These are phyloP conservation scores for Siniperca chuatsi DNA, from an alignment of 2,113 vertebrate species.

Conservation along the genomic window DNA sequence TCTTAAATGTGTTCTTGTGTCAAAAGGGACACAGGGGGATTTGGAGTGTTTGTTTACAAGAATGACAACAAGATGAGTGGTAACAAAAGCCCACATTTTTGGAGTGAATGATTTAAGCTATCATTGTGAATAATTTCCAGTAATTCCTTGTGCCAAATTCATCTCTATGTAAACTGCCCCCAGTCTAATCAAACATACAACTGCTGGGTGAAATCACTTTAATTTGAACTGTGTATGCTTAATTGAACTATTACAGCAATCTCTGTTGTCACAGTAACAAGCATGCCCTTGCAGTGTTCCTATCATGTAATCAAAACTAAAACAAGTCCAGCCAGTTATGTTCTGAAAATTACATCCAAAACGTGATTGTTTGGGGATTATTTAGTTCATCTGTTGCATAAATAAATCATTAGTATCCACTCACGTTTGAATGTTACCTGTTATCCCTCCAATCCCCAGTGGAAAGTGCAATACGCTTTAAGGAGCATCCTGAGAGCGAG, in stretches of 20 bases:
- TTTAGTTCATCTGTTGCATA: not conserved
- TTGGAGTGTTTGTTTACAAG: conserved; percentile 23
- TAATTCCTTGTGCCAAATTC: not conserved
- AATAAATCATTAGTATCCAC: conserved; percentile 14
- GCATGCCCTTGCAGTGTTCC: conserved; percentile 16
- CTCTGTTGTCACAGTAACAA: conserved; percentile 49
- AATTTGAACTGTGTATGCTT: conserved; percentile 37
- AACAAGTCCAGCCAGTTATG: not conserved
- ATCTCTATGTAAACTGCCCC: conserved; percentile 15
- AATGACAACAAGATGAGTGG: conserved; percentile 6
- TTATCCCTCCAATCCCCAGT: not conserved
- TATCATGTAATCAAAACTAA: conserved; percentile 27
- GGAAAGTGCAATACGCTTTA: conserved; percentile 2
- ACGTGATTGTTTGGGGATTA: not conserved
- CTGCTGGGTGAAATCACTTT: conserved; percentile 41
- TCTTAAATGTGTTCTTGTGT: not conserved
- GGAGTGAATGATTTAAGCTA: conserved; percentile 32
- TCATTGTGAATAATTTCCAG: conserved; percentile 8
- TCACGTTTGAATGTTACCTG: conserved; percentile 14
- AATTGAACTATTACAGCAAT: conserved; percentile 42
- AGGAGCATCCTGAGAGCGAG: conserved; percentile 24
- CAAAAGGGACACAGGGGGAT: not conserved
- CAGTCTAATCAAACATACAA: conserved; percentile 41
- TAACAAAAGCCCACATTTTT: not conserved
- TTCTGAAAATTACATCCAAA: not conserved